A percentile compares a stretch with the other conserved stretches of the same genome.
Conservation (phyloP, 2,113 vertebrate genomes). For the Epinephelus lanceolatus region DNA sequence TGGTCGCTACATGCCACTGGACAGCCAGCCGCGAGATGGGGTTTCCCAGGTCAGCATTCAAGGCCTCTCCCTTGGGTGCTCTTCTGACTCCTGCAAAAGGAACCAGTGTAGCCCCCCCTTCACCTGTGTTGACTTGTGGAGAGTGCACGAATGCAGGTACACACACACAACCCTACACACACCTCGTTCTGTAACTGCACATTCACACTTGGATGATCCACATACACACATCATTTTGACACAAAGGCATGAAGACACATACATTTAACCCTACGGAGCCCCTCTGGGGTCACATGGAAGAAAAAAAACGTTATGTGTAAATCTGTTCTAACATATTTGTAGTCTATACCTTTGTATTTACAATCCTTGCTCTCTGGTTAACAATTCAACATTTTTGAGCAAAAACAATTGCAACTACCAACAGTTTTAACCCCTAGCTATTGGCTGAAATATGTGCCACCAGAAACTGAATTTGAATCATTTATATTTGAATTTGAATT, state of each 20-base stretch:
- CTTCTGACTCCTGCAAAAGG: constrained; percentile 89
- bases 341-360: no score
- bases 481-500: no score
- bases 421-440: no score
- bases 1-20: constrained; percentile 88
- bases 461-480: no score
- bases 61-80: constrained; percentile 87
- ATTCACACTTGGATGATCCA: background rate
- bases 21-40: constrained; percentile 82
- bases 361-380: no score
- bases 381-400: no score
- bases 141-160: constrained; percentile 92
- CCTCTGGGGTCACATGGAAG: no score
- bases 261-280: background rate
- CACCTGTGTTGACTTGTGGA: constrained; percentile 92
- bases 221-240: constrained; percentile 1
- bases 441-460: no score
- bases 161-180: background rate
- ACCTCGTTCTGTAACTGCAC: background rate
- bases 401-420: no score
- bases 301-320: no score
- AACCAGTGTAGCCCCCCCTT: constrained; percentile 89
- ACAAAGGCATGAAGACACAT: constrained; percentile 20
- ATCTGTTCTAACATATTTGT: no score
- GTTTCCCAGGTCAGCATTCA: constrained; percentile 87